Base-by-base conservation (phyloP, 2,797 vertebrate genomes). In the Danio tinwini region DNA sequence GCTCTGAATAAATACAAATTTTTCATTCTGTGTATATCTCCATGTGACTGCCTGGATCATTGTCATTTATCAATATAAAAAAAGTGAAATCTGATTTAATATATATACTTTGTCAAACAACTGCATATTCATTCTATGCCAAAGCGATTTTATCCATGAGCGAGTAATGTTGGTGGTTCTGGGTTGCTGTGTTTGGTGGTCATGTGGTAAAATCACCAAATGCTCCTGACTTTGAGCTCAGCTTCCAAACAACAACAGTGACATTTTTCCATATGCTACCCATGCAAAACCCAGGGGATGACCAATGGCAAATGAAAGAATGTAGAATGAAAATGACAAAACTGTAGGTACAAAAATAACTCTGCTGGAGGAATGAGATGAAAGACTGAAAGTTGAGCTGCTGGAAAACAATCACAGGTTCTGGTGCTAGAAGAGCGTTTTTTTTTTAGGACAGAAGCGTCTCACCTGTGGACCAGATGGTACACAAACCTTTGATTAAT, bases 401-500 rank as follows among this genome's bases (percentile, higher is more conserved):
- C 19, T 74, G 55, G 71, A 74, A 73, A 61, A 61, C 3, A 8
- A 44, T 49, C 56, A 49, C 56, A 39, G 71, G 71, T 74, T 29
- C 55, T 47, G 42, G 44, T 73, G 19, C 29, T 70, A 37, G 64
- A 79, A 81, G 80, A 8, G 7, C 5, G 50, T 50, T 7, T 12
- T 29, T 64, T 50, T 29, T 64, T 50, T 67, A 69, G 65, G 67
- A 69, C 29, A 52, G 49, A 40, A 69, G 87, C 88, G 76, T 73
- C 91, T 91, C 91, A 92, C 89, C 90, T 92, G 91, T 90, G 88
- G 88, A 89, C 85, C 90, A 88, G 86, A 88, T 87, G 50, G 85
- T 86, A 82, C 83, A 82, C 6, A 42, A 12, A 40, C 1, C 16
- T 69, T 40, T 53, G 29, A 53, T 52, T 67, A 69, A 7, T 53